phyloP scores from a whole-genome alignment of 1,140 invertebrate genomes.

The Coenobita brevimanus region DNA sequence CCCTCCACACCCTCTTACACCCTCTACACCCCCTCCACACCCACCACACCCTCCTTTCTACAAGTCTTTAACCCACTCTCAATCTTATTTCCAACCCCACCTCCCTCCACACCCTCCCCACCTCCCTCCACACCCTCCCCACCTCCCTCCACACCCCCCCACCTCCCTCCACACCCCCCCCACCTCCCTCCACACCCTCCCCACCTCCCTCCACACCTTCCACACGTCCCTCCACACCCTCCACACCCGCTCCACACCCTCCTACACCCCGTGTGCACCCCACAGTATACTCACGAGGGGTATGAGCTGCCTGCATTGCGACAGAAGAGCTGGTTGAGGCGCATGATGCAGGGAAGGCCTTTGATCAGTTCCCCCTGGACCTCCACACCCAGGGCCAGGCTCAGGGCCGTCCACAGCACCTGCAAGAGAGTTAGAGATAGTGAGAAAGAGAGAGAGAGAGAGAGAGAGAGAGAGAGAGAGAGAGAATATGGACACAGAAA shows the following conservation, averaged over 20 bases:
- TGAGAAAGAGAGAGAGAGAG: background rate
- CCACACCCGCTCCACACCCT: background rate
- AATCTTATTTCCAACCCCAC: background rate
- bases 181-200: background rate
- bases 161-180: background rate
- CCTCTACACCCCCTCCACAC: background rate
- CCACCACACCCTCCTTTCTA: background rate
- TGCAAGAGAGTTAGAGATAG: conserved; percentile 74
- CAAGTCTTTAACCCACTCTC: background rate
- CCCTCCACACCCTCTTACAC: background rate
- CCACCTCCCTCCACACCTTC: background rate
- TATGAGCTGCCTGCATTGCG: conserved; percentile 91
- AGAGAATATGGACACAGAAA: too few species aligned
- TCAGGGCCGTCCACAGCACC: conserved; percentile 92
- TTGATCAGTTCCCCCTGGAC: conserved; percentile 85
- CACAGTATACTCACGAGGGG: conserved; percentile 82
- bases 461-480: too few species aligned
- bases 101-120: background rate
- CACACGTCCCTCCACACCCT: background rate
- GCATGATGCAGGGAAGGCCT: conserved; percentile 90
- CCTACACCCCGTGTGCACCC: background rate
- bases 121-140: background rate
- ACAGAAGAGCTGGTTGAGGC: conserved; percentile 91
- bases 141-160: background rate
- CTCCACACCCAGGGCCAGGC: conserved; percentile 87